Percentiles rank a stretch among this genome's conserved stretches.
phyloP scores from a whole-genome alignment of 2,797 vertebrate species.

The Alectoris magna region DNA sequence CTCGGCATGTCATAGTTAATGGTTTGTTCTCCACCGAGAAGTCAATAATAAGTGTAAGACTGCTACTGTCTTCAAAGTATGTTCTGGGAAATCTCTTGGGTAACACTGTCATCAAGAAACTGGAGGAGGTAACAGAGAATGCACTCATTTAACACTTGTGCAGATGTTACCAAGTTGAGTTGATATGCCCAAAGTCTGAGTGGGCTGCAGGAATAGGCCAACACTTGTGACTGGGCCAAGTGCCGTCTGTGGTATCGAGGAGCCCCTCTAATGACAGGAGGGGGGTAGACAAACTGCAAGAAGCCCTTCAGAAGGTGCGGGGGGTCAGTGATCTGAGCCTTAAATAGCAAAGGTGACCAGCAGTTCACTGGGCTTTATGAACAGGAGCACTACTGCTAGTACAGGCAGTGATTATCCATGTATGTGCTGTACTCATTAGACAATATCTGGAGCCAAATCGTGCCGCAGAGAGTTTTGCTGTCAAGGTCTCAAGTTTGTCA shows the following conservation, averaged over 20 bases:
- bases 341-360: not conserved
- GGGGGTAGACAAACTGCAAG: not conserved
- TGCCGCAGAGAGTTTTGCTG: not conserved
- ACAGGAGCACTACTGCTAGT: not conserved
- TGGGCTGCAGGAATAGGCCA: not conserved
- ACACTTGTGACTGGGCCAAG: not conserved
- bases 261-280: rapidly evolving
- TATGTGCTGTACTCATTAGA: not conserved
- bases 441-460: not conserved
- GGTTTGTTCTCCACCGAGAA: not conserved
- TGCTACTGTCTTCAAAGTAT: rapidly evolving
- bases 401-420: not conserved
- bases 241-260: not conserved
- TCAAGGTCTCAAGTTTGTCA: not conserved
- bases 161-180: not conserved
- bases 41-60: not conserved
- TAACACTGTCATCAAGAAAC: not conserved
- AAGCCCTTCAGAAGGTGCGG: not conserved
- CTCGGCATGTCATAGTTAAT: not conserved
- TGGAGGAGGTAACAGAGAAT: not conserved
- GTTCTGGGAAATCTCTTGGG: not conserved
- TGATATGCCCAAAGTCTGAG: not conserved
- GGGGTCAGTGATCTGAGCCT: not conserved
- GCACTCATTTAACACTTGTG: not conserved
- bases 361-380: not conserved